A percentile compares a stretch with the other conserved stretches of the same genome.
Evolutionary conservation across 2,888 invertebrate genomes (phyloP).

Genomic region (Folsomia manolachei): DNA sequence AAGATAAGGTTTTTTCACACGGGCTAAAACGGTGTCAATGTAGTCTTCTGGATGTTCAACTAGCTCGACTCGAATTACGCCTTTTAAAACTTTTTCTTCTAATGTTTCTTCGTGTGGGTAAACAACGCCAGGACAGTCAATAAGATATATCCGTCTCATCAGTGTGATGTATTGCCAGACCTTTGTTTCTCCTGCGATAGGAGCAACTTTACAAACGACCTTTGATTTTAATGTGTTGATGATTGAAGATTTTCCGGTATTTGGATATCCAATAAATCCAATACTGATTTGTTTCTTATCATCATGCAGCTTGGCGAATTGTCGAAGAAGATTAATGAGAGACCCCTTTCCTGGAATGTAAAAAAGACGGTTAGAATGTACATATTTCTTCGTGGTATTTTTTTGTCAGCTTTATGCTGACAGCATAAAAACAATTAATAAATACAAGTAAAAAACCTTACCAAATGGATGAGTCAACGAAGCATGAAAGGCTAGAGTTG

Average conservation of each 20-base stretch:
- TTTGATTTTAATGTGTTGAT: constrained; percentile 94
- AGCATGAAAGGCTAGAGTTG: constrained; percentile 97
- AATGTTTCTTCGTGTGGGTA: constrained; percentile 91
- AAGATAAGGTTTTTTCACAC: constrained; percentile 86
- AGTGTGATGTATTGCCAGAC: constrained; percentile 99
- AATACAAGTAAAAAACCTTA: too few relatives aligned
- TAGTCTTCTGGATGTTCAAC: constrained; percentile 94
- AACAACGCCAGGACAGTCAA: constrained; percentile 96
- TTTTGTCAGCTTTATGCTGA: too few relatives aligned
- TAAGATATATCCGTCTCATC: constrained; percentile 76
- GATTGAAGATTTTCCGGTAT: constrained; percentile 97
- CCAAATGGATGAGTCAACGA: constrained; percentile 98
- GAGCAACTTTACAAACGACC: constrained; percentile 97
- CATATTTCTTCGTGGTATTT: too few relatives aligned
- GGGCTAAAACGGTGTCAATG: constrained; percentile 76
- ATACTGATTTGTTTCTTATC: constrained; percentile 99
- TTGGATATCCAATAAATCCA: constrained; percentile 98
- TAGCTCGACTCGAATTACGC: constrained; percentile 94
- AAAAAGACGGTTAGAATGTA: too few relatives aligned
- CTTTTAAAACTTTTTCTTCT: constrained; percentile 82
- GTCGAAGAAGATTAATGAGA: constrained; percentile 89
- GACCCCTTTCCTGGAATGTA: too few relatives aligned
- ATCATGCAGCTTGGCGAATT: constrained; percentile 89
- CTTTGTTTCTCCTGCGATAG: constrained; percentile 95
- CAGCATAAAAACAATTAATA: too few relatives aligned